Conservation (phyloP, 2,113 vertebrate genomes). For the Spea bombifrons region DNA sequence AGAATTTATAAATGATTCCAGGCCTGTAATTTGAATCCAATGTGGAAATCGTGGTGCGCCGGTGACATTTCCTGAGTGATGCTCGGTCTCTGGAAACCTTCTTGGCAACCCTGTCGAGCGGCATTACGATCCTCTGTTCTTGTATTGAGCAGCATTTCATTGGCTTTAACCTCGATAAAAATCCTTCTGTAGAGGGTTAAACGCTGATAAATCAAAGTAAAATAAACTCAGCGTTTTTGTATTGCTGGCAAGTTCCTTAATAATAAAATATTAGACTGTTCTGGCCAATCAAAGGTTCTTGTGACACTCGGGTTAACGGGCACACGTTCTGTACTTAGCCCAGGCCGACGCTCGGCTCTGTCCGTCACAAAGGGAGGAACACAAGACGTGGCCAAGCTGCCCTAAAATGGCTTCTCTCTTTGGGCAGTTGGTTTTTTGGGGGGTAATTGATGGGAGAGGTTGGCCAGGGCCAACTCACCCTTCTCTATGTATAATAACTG, state of each 20-base stretch:
- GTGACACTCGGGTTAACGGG: background rate
- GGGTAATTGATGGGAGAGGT: too few species aligned
- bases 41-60: slow-evolving; percentile 8
- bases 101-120: slow-evolving; percentile 30
- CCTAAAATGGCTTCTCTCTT: too few species aligned
- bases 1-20: slow-evolving; percentile 2
- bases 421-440: too few species aligned
- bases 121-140: slow-evolving; percentile 19
- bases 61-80: slow-evolving; percentile 30
- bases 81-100: slow-evolving; percentile 19
- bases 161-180: background rate
- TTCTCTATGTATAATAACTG: too few species aligned
- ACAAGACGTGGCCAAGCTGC: too few species aligned
- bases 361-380: too few species aligned
- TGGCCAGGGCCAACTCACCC: too few species aligned
- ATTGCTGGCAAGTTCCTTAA: too few species aligned
- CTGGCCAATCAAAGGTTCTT: background rate
- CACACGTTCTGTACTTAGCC: background rate
- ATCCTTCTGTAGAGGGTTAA: slow-evolving; percentile 7
- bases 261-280: slow-evolving; percentile 6
- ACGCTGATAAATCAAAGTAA: too few species aligned
- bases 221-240: too few species aligned
- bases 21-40: slow-evolving; percentile 4
- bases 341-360: too few species aligned
- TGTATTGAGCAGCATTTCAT: background rate